Evolutionary conservation across 2,797 vertebrate species (phyloP).

Genomic region (Psittacula echo): DNA sequence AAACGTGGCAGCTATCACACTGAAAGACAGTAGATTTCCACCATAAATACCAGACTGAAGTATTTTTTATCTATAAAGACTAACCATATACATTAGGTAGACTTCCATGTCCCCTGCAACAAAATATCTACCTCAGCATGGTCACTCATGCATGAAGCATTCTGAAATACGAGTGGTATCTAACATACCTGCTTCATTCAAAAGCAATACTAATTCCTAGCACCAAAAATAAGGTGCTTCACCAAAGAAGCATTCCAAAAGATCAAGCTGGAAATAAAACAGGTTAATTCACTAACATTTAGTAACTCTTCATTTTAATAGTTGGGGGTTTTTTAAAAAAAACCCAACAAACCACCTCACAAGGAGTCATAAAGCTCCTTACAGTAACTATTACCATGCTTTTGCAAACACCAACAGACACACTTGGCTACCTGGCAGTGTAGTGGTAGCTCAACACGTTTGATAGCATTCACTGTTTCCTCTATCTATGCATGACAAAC

Average conservation of each 20-base stretch:
- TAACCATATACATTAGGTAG: background rate
- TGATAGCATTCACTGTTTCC: background rate
- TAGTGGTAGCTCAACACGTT: rapidly evolving
- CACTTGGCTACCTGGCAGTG: background rate
- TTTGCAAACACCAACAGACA: background rate
- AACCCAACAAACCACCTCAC: background rate
- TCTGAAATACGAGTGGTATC: background rate
- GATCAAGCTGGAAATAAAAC: background rate
- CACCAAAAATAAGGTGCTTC: background rate
- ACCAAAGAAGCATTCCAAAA: background rate
- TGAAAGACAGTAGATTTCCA: background rate
- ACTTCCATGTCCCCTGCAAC: background rate
- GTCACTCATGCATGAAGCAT: background rate
- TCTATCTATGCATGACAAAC: background rate
- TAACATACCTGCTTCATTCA: background rate
- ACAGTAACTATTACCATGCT: background rate
- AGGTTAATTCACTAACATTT: background rate
- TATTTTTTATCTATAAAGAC: background rate
- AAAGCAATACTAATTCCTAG: background rate
- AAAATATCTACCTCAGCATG: background rate
- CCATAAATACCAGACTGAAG: background rate
- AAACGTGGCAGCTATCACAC: background rate
- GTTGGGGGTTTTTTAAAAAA: background rate
- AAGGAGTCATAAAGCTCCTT: background rate
- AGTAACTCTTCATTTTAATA: background rate